Conservation (phyloP, 1,140 invertebrate species). For the Meloidogyne exigua region DNA sequence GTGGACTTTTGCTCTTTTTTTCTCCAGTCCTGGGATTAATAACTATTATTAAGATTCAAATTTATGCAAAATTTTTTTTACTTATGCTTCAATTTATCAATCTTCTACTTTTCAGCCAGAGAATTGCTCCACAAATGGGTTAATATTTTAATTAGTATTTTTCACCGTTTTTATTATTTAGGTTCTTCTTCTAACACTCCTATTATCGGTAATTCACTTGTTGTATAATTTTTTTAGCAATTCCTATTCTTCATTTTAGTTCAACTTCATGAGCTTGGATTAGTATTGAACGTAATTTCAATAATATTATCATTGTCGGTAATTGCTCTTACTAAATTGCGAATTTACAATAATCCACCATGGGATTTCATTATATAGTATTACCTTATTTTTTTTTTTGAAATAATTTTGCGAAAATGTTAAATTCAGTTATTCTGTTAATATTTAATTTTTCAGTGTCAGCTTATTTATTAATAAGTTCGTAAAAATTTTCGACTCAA, state of each 20-base stretch:
- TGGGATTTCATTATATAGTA: slow-evolving; percentile 55
- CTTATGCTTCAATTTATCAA: slow-evolving; percentile 56
- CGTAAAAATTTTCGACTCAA: slow-evolving; percentile 52
- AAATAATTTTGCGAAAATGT: too few relatives aligned
- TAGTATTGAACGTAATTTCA: slow-evolving; percentile 55
- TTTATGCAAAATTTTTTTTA: slow-evolving; percentile 56
- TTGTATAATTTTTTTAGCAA: neutral
- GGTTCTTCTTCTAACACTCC: slow-evolving; percentile 53
- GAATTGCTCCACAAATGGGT: slow-evolving; percentile 60
- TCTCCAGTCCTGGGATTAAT: slow-evolving; percentile 52
- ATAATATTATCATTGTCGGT: slow-evolving; percentile 48
- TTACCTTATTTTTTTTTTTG: slow-evolving; percentile 13
- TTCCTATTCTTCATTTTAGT: slow-evolving; percentile 41
- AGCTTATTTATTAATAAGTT: slow-evolving; percentile 49
- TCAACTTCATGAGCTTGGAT: slow-evolving; percentile 54
- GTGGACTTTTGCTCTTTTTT: slow-evolving; percentile 56
- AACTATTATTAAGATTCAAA: slow-evolving; percentile 49
- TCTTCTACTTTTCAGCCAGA: slow-evolving; percentile 57
- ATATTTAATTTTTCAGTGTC: slow-evolving; percentile 30
- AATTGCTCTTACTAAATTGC: slow-evolving; percentile 42
- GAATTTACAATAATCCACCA: slow-evolving; percentile 53
- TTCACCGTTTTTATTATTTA: neutral
- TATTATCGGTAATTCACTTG: slow-evolving; percentile 40
- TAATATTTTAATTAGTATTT: neutral
- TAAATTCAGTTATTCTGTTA: neutral